Base-by-base conservation (phyloP, 2,113 vertebrate genomes). In the Labeo catla region DNA sequence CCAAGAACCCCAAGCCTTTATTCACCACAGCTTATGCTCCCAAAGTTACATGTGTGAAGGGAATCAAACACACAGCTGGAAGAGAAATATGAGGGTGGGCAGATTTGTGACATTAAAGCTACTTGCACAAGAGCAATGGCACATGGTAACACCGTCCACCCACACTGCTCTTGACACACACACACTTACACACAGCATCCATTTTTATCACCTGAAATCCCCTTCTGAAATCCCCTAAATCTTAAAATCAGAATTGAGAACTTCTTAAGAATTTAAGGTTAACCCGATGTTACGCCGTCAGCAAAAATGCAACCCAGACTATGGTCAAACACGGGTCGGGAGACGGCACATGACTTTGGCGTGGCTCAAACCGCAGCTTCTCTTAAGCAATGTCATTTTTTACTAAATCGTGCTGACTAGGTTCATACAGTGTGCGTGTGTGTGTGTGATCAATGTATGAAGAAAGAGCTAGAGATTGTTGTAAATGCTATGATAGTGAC, bases 1-100 rank as follows among this genome's bases (percentile, higher is more conserved):
- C 91, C 94, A 91, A 95, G 93, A 94, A 94, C 92, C 93, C 94
- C 95, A 93, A 93, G 93, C 93, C 93, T 95, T 95, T 95, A 95
- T 95, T 95, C 92, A 94, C 91, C 93, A 95, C 92, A 93, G 92
- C 93, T 95, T 95, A 61, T 9, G 94, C 93, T 95, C 93, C 94
- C 94, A 94, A 94, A 93, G 91, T 93, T 95, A 94, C 91, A 94
- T 72, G 91, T 94, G 92, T 91, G 89, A 92, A 89, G 88, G 86
- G 92, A 90, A 89, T 88, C 90, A 92, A 86, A 70, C 91, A 91
- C 93, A 94, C 91, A 92, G 88, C 94, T 93, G 84, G 77, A 91
- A 90, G 91, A 89, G 89, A 90, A 91, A 90, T 88, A 91, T 36
- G 89, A 87, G 68, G 89, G 76, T 92, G 90, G 90, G 89, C 89